phyloP scores from a whole-genome alignment of 92 coral and sea anemone species.

The Anthopleura xanthogrammica region DNA sequence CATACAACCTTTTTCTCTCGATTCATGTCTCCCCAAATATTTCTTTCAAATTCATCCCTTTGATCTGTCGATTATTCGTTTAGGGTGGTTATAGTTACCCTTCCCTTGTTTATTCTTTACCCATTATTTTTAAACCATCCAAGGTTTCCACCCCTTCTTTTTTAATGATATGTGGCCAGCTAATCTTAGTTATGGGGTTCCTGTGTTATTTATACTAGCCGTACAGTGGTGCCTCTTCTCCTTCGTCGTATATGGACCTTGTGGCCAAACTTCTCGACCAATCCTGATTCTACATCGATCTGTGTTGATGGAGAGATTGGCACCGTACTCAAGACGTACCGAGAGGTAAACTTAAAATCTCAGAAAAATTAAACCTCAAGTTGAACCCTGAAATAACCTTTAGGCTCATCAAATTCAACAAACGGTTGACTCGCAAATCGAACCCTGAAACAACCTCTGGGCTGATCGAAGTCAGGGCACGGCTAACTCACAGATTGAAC shows the following conservation, averaged over 20 bases:
- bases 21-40: too few species aligned
- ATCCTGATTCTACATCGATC: constrained; percentile 60
- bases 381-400: too few species aligned
- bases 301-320: constrained; percentile 94
- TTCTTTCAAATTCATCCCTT: not conserved
- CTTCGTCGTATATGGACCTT: constrained; percentile 76
- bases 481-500: too few species aligned
- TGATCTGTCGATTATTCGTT: too few species aligned
- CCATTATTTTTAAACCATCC: not conserved
- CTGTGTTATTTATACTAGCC: constrained; percentile 41
- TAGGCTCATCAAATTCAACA: too few species aligned
- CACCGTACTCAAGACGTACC: constrained; percentile 82
- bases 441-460: too few species aligned
- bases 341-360: constrained; percentile 57
- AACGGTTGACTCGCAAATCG: too few species aligned
- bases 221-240: constrained; percentile 78
- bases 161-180: too few species aligned
- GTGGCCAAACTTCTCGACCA: constrained; percentile 57
- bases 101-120: too few species aligned
- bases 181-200: not conserved
- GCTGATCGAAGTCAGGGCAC: too few species aligned
- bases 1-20: not conserved
- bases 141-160: not conserved
- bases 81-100: too few species aligned
- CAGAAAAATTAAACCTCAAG: too few species aligned